Base-by-base conservation (phyloP, 2,888 invertebrate genomes). In the Cheiracanthium punctorium region DNA sequence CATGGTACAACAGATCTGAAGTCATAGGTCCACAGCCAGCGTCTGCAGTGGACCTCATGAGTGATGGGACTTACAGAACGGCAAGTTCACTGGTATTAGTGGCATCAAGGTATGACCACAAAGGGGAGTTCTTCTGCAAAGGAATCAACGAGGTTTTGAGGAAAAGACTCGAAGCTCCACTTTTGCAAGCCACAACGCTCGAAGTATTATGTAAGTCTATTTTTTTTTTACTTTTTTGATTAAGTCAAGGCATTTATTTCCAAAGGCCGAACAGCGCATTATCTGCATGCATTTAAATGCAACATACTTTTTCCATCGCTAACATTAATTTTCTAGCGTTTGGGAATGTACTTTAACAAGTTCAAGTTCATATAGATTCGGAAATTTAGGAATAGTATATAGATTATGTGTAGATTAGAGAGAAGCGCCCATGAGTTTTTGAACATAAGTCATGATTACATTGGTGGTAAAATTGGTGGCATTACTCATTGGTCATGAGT, bases 121-220 rank as follows among this genome's bases (percentile, higher is more conserved):
- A 88, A 28, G 89, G 89, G 8, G 90, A 90, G 37, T 90, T 89
- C 79, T 90, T 90, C 74, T 90, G 90, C 69, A 89, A 89, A 82
- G 90, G 90, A 29, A 94, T 95, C 89, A 97, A 97, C 92, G 93
- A 95, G 88, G 96, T 97, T 73, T 95, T 95, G 91, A 92, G 93
- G 89, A 93, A 94, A 82, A 94, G 95, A 88, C 94, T 94, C 64
- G 95, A 96, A 90, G 94, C 95, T 81, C 95, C 96, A 1, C 93
- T 96, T 91, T 94, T 95, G 89, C 94, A 94, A 41, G 94, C 94
- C 10, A 93, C 94, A 64, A 94, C 94, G 67, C 93, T 97, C 87
- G 96, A 96, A 92, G 96, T 97, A 87, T 94, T 96, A 92, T 97
- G 97, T 97, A 94, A 95, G 96, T 94, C 37, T 37, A 1, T n/a